Conservation (phyloP, 2,797 vertebrate genomes). For the Taeniopygia guttata region DNA sequence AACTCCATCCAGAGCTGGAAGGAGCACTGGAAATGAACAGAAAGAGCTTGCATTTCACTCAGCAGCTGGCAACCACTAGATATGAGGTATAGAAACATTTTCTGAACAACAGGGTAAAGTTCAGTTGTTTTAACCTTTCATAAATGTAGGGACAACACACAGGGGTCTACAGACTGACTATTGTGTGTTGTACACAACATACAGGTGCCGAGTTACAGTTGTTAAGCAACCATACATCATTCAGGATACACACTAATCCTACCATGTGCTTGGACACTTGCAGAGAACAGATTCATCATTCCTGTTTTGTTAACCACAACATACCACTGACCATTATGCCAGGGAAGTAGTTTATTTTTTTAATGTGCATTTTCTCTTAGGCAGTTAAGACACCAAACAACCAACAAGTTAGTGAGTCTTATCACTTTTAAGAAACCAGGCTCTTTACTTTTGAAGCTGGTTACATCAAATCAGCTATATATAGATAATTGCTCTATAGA, state of each 20-base stretch:
- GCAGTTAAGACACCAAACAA: background rate
- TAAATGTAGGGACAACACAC: background rate
- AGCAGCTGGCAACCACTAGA: background rate
- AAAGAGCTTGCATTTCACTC: background rate
- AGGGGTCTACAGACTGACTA: background rate
- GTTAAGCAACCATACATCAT: background rate
- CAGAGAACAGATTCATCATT: background rate
- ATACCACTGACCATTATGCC: background rate
- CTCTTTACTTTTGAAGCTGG: background rate
- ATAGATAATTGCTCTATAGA: background rate
- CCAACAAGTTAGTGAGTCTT: background rate
- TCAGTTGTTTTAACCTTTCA: background rate
- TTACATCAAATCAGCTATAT: background rate
- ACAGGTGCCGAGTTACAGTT: background rate
- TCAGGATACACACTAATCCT: background rate
- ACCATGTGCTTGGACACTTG: background rate
- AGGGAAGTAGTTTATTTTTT: background rate
- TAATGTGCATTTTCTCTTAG: background rate
- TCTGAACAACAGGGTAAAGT: background rate
- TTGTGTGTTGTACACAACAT: accelerated
- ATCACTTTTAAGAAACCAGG: background rate
- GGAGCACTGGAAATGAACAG: background rate
- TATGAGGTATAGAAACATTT: background rate
- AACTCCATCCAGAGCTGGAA: background rate
- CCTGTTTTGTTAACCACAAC: background rate